phyloP scores from a whole-genome alignment of 2,113 vertebrate genomes.

The pig (Sus scrofa) region DNA sequence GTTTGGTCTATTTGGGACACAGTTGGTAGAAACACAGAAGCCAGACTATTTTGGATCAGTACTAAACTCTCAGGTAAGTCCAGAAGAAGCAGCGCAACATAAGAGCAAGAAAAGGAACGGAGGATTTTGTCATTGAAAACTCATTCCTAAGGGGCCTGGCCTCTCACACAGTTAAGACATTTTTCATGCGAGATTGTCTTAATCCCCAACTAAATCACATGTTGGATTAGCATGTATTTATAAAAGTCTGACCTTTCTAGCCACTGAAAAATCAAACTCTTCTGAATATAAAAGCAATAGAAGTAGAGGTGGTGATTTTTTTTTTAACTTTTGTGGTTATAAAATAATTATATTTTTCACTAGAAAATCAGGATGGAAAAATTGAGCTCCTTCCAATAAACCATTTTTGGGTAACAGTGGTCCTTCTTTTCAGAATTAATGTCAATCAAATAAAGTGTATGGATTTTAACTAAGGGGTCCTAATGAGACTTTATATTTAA shows the following conservation, averaged over 20 bases:
- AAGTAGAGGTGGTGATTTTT: background rate
- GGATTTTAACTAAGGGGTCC: constrained; percentile 2
- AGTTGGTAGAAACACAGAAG: background rate
- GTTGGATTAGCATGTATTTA: background rate
- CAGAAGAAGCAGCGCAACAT: background rate
- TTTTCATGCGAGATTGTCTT: background rate
- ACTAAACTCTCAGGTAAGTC: background rate
- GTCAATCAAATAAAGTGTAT: constrained; percentile 8
- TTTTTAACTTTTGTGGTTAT: background rate
- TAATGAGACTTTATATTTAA: constrained; percentile 48
- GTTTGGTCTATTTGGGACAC: background rate
- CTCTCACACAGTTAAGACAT: background rate
- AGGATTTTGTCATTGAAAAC: constrained; percentile 1
- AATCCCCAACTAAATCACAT: background rate
- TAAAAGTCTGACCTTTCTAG: background rate
- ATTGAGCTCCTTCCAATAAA: background rate
- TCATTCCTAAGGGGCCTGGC: background rate
- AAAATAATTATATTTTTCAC: constrained; percentile 28
- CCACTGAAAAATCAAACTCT: background rate
- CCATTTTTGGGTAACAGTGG: background rate
- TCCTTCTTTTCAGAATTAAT: background rate
- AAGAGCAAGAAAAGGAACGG: background rate
- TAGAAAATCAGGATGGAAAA: background rate
- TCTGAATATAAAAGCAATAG: background rate
- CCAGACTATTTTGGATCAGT: background rate